Percentiles rank a stretch among this genome's conserved stretches.
These are phyloP conservation scores for Calliopsis andreniformis DNA, from an alignment of 1,140 invertebrate genomes.

Conservation along the genomic window DNA sequence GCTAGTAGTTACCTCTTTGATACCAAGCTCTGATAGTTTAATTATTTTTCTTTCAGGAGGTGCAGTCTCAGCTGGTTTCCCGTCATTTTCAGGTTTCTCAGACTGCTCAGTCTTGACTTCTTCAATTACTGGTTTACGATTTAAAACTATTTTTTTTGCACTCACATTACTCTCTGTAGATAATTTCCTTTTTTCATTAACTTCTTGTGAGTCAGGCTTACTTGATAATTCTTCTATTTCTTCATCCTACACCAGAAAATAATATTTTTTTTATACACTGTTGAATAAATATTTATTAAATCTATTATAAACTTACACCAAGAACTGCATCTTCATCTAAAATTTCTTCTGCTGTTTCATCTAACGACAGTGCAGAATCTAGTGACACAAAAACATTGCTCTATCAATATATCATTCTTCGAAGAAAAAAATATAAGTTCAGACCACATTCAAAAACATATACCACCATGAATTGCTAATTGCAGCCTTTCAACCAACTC, in stretches of 20 bases:
- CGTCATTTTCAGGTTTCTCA: constrained; percentile 63
- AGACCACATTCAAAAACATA: constrained; percentile 36
- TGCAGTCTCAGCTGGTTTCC: constrained; percentile 51
- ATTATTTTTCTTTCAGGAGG: constrained; percentile 81
- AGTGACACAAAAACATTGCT: constrained; percentile 47
- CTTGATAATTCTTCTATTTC: constrained; percentile 77
- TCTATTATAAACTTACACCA: constrained; percentile 79
- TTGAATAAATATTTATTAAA: not conserved
- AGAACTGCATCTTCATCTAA: constrained; percentile 82
- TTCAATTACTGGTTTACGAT: constrained; percentile 84
- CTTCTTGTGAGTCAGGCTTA: constrained; percentile 76
- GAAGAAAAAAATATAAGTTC: not conserved
- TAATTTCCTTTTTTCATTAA: constrained; percentile 73
- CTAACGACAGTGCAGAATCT: constrained; percentile 78
- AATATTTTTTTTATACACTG: not conserved
- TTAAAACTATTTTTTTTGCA: constrained; percentile 85
- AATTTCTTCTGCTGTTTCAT: constrained; percentile 80
- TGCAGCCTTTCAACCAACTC: constrained; percentile 89
- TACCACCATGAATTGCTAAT: constrained; percentile 83
- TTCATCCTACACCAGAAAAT: constrained; percentile 72
- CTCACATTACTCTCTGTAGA: constrained; percentile 69
- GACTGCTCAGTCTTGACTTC: constrained; percentile 72
- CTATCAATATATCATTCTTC: constrained; percentile 29
- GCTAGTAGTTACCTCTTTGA: constrained; percentile 83
- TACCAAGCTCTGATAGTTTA: constrained; percentile 84